phyloP scores from a whole-genome alignment of 2,888 invertebrate species.

The Tipula lateralis region DNA sequence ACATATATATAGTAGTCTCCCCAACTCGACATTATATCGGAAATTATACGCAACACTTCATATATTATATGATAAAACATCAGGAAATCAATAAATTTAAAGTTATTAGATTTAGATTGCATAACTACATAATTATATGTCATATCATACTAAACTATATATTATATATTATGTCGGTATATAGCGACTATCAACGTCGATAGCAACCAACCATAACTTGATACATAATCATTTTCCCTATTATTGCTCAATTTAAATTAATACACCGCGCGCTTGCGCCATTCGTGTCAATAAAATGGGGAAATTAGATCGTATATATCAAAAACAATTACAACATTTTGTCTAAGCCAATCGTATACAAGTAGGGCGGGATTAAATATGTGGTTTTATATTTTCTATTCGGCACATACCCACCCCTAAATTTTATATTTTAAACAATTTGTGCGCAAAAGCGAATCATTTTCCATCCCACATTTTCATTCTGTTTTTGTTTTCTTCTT shows the following conservation, averaged over 20 bases:
- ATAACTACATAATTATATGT: not conserved
- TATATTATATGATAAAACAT: too few relatives aligned
- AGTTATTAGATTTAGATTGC: not conserved
- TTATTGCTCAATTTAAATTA: not conserved
- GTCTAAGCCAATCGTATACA: not conserved
- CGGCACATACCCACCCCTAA: not conserved
- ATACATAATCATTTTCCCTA: not conserved
- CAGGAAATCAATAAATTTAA: not conserved
- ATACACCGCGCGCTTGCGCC: not conserved
- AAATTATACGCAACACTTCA: too few relatives aligned
- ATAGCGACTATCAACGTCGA: not conserved
- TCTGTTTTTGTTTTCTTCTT: not conserved
- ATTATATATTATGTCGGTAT: too few relatives aligned
- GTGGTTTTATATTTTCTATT: not conserved
- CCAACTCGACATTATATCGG: too few relatives aligned
- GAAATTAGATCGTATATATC: not conserved
- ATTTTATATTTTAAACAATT: not conserved
- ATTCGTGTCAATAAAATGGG: not conserved
- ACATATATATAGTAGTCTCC: too few relatives aligned
- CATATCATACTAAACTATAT: not conserved
- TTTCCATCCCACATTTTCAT: not conserved
- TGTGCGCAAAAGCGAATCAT: not conserved
- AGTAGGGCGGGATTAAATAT: not conserved
- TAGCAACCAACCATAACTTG: not conserved
- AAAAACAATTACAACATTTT: not conserved